phyloP scores from a whole-genome alignment of 53 echinoderm and acorn worm genomes.

The Echinometra lucunter region DNA sequence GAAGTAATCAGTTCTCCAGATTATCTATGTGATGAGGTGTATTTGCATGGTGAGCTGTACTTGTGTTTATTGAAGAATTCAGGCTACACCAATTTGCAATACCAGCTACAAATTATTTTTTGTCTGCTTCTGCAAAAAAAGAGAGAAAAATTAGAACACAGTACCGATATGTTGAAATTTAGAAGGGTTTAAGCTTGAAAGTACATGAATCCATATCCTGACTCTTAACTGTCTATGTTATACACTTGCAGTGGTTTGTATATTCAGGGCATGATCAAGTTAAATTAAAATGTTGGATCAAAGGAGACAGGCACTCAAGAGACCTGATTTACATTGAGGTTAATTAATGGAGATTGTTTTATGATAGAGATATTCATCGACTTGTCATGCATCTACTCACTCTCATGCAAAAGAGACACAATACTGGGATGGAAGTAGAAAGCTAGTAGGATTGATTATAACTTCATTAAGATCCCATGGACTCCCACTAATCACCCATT shows the following conservation, averaged over 20 bases:
- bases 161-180: too few relatives aligned
- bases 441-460: slow-evolving; percentile 50
- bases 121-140: too few relatives aligned
- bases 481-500: slow-evolving; percentile 18
- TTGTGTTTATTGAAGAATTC: too few relatives aligned
- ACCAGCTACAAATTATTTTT: too few relatives aligned
- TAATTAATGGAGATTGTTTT: slow-evolving; percentile 7
- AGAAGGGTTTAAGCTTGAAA: too few relatives aligned
- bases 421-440: slow-evolving; percentile 6
- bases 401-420: slow-evolving; percentile 26
- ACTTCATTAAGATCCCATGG: slow-evolving; percentile 41
- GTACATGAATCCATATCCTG: too few relatives aligned
- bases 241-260: neutral
- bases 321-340: neutral
- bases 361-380: neutral
- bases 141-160: too few relatives aligned
- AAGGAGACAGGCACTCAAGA: neutral
- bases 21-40: too few relatives aligned
- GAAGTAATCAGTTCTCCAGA: too few relatives aligned
- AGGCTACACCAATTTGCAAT: too few relatives aligned
- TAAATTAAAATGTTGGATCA: neutral
- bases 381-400: slow-evolving; percentile 3
- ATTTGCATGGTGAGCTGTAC: too few relatives aligned
- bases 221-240: neutral
- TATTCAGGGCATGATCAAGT: neutral